A percentile compares a stretch with the other conserved stretches of the same genome.
These are phyloP conservation scores for Emys orbicularis DNA, from an alignment of 2,797 vertebrate species.

Conservation along the genomic window DNA sequence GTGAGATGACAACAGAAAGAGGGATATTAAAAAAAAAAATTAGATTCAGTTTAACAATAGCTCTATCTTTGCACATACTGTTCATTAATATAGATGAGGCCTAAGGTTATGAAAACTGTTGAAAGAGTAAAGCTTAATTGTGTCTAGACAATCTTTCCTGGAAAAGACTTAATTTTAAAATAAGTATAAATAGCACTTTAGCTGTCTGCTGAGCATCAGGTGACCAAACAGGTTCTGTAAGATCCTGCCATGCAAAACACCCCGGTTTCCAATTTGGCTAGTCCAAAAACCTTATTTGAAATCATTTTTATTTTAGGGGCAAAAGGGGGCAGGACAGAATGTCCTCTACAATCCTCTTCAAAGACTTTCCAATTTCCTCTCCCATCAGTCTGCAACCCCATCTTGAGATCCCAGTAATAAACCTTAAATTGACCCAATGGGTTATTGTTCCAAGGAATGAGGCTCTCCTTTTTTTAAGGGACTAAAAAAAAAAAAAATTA, in stretches of 20 bases:
- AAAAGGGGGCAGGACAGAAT: background rate
- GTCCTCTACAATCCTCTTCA: background rate
- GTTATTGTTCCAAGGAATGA: background rate
- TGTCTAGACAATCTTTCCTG: background rate
- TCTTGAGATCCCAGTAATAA: background rate
- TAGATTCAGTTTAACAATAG: conserved; percentile 49
- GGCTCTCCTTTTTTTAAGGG: background rate
- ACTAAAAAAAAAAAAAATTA: background rate
- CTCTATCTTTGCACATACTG: background rate
- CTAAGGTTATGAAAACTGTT: conserved; percentile 46
- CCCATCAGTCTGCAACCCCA: background rate
- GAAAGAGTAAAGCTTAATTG: conserved; percentile 47
- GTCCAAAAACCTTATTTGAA: background rate
- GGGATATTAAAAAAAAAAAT: background rate
- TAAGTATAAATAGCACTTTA: background rate
- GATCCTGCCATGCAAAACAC: background rate
- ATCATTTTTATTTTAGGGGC: background rate
- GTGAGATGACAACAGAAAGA: background rate
- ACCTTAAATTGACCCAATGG: background rate
- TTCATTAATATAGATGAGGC: conserved; percentile 71
- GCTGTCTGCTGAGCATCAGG: background rate
- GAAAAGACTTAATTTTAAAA: background rate
- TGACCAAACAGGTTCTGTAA: background rate
- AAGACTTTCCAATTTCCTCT: background rate
- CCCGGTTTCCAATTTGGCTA: background rate